Percentiles rank a stretch among this genome's conserved stretches.
phyloP scores from a whole-genome alignment of 2,797 vertebrate genomes.

The Glyptemys insculpta region DNA sequence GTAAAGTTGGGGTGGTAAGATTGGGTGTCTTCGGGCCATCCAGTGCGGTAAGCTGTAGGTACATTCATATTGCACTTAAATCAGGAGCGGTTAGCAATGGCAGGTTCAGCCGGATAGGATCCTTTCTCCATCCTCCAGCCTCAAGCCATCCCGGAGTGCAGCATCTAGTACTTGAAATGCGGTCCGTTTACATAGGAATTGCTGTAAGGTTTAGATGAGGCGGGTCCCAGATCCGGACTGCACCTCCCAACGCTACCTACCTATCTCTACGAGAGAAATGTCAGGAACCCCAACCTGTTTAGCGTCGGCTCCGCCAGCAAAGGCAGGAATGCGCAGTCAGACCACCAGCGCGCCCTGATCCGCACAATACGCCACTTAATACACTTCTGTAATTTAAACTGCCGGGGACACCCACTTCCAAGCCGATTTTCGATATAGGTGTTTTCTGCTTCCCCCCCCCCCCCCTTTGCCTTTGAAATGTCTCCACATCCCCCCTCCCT shows the following conservation, averaged over 20 bases:
- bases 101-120: neutral
- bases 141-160: neutral
- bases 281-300: neutral
- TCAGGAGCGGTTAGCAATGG: neutral
- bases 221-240: neutral
- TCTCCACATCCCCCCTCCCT: slow-evolving; percentile 65
- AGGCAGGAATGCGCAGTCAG: slow-evolving; percentile 54
- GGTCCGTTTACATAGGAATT: neutral
- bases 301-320: neutral
- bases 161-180: neutral
- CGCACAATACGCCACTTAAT: slow-evolving; percentile 84
- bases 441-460: slow-evolving; percentile 73
- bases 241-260: neutral
- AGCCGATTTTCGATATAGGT: slow-evolving; percentile 84
- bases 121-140: too few relatives aligned
- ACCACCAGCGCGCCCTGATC: slow-evolving; percentile 85
- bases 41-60: neutral
- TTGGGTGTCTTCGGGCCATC: neutral
- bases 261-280: neutral
- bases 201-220: neutral
- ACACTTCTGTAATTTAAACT: slow-evolving; percentile 86
- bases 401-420: slow-evolving; percentile 82
- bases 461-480: slow-evolving; percentile 80
- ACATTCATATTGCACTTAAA: accelerated
- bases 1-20: accelerated